Percentiles rank a stretch among this genome's conserved stretches.
Evolutionary conservation across 2,113 vertebrate species (phyloP).

Genomic region (Burhinus oedicnemus): DNA sequence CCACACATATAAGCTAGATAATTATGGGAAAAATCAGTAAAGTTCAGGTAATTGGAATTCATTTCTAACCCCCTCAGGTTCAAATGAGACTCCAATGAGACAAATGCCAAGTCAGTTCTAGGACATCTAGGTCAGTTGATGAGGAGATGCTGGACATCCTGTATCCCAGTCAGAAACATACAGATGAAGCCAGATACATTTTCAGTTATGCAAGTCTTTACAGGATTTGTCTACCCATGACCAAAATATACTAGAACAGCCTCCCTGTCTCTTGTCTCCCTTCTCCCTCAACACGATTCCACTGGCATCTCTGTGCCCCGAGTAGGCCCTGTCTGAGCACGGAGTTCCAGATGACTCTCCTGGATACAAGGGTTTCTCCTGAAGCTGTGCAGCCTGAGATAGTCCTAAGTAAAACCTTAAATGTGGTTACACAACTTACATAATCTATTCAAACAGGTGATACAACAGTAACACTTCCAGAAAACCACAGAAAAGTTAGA

Average conservation of each 20-base stretch:
- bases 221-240: background rate
- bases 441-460: background rate
- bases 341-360: background rate
- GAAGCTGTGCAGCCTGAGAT: background rate
- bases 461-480: background rate
- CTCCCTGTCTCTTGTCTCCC: background rate
- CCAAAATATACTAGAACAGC: background rate
- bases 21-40: background rate
- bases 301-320: background rate
- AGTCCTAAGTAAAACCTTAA: background rate
- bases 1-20: background rate
- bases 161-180: background rate
- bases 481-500: background rate
- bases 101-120: background rate
- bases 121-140: background rate
- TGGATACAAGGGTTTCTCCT: background rate
- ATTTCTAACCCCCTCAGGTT: background rate
- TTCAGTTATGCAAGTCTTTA: background rate
- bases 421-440: background rate
- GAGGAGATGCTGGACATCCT: background rate
- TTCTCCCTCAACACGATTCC: background rate
- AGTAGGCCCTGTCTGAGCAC: background rate
- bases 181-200: background rate
- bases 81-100: background rate
- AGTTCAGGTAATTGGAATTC: background rate